These are phyloP conservation scores for Enteromius paludinosus DNA, from an alignment of 2,797 vertebrate genomes.

Conservation along the genomic window DNA sequence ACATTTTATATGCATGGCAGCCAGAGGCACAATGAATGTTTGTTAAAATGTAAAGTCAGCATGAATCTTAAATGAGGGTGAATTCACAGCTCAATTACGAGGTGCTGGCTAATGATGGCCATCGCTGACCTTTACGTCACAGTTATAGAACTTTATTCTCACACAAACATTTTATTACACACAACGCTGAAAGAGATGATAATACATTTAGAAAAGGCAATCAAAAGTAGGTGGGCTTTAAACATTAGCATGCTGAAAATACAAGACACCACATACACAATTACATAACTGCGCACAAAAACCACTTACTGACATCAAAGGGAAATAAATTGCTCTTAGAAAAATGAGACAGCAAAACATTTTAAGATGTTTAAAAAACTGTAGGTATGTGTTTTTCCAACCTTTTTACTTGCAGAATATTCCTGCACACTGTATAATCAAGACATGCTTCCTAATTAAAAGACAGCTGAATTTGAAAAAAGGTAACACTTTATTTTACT, in stretches of 20 bases:
- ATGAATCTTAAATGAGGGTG: constrained; percentile 22
- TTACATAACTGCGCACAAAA: constrained; percentile 67
- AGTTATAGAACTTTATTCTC: not conserved
- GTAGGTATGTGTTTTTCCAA: constrained; percentile 49
- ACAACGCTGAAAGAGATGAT: constrained; percentile 1
- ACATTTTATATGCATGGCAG: not conserved
- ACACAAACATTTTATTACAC: constrained; percentile 12
- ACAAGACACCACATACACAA: constrained; percentile 48
- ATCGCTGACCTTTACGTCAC: constrained; percentile 33
- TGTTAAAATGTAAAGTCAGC: constrained; percentile 36
- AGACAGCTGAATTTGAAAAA: not conserved
- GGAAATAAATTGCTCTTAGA: constrained; percentile 65
- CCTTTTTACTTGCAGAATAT: constrained; percentile 32
- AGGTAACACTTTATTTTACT: too few species aligned
- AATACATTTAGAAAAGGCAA: constrained; percentile 31
- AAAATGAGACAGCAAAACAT: constrained; percentile 66
- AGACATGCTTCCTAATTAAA: constrained; percentile 29
- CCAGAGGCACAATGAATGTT: constrained; percentile 2
- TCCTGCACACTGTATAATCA: constrained; percentile 24
- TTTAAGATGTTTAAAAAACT: constrained; percentile 62
- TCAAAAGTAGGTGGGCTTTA: constrained; percentile 45
- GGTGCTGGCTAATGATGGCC: constrained; percentile 8
- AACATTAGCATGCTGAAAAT: constrained; percentile 44
- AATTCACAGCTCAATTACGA: constrained; percentile 41
- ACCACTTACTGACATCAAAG: constrained; percentile 75